Conservation (phyloP, 1,140 invertebrate species). For the Pachypsylla venusta region DNA sequence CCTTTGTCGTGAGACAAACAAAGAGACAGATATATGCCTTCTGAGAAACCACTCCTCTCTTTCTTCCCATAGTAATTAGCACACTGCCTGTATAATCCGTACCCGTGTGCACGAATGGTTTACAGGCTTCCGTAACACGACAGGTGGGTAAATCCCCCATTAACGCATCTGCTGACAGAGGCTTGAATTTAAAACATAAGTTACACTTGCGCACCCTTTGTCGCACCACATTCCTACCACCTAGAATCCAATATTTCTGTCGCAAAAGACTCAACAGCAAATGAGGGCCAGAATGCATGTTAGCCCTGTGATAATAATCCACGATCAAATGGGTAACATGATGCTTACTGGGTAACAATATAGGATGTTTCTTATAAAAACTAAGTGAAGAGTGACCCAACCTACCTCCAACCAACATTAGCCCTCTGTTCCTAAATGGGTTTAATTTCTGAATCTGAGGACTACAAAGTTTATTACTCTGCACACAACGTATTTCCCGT, state of each 20-base stretch:
- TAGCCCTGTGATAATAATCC: conserved; percentile 23
- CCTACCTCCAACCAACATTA: conserved; percentile 19
- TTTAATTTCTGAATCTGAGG: conserved; percentile 4
- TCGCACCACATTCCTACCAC: conserved; percentile 20
- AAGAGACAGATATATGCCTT: conserved; percentile 33
- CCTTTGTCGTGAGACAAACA: conserved; percentile 31
- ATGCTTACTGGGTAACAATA: conserved; percentile 16
- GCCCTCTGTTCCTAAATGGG: conserved; percentile 16
- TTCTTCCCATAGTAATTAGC: conserved; percentile 23
- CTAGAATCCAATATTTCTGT: conserved; percentile 26
- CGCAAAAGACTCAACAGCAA: conserved; percentile 21
- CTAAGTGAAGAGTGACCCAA: conserved; percentile 14
- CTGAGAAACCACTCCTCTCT: conserved; percentile 18
- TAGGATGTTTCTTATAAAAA: conserved; percentile 17
- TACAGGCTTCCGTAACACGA: conserved; percentile 19
- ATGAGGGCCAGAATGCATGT: conserved; percentile 25
- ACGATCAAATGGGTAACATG: conserved; percentile 28
- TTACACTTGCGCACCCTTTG: conserved; percentile 24
- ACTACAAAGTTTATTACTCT: not conserved
- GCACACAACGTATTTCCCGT: conserved; percentile 10
- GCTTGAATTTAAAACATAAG: conserved; percentile 22
- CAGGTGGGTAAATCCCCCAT: conserved; percentile 28
- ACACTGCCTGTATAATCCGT: conserved; percentile 32
- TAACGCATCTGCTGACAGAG: conserved; percentile 14
- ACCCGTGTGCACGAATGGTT: conserved; percentile 27